Conservation (phyloP, 2,888 invertebrate genomes). For the Archaeoteleia sp. region DNA sequence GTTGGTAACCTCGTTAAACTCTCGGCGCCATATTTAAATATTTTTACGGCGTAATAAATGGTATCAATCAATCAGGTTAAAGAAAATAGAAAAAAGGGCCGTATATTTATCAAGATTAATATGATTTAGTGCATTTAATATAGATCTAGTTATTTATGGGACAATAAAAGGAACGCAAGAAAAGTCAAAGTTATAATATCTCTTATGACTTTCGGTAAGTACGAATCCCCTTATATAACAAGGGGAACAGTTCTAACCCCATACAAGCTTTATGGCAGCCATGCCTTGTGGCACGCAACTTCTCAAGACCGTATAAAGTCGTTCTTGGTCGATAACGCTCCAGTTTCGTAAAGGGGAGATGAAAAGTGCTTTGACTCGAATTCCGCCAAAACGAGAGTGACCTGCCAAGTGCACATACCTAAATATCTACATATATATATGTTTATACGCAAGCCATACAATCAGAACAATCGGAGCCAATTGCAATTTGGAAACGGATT, state of each 20-base stretch:
- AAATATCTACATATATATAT: no score
- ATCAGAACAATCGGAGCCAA: no score
- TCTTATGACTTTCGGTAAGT: conserved; percentile 34
- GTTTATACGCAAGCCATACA: no score
- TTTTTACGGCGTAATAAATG: no score
- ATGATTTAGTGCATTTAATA: conserved; percentile 14
- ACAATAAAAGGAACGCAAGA: conserved; percentile 14
- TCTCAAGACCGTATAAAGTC: conserved; percentile 34
- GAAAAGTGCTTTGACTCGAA: conserved; percentile 31
- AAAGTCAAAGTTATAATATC: conserved; percentile 20
- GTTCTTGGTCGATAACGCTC: conserved; percentile 41
- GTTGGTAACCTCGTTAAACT: no score
- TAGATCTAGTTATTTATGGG: conserved; percentile 18
- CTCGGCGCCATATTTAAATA: no score
- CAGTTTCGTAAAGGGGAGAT: conserved; percentile 44
- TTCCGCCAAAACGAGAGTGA: conserved; percentile 20
- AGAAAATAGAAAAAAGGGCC: not conserved
- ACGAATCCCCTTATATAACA: conserved; percentile 24
- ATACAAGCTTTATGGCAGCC: conserved; percentile 31
- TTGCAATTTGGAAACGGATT: no score
- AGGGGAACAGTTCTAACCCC: conserved; percentile 43
- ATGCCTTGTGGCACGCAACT: conserved; percentile 34
- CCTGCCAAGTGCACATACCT: conserved; percentile 25
- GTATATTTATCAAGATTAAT: not conserved
- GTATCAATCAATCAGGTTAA: no score